Conservation (phyloP, 2,888 invertebrate species). For the Folsomia candida region DNA sequence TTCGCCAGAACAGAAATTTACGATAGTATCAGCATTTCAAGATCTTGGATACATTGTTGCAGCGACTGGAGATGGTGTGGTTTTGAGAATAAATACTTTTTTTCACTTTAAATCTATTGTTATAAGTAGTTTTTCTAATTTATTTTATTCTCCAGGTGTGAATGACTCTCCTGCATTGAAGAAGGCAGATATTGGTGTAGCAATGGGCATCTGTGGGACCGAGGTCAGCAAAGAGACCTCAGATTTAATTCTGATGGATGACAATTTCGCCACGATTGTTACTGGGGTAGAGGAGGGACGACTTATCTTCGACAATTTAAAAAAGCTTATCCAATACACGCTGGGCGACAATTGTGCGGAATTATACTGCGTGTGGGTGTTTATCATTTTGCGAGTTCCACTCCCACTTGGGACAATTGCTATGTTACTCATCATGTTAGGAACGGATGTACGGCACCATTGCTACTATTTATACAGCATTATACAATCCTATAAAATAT, state of each 20-base stretch:
- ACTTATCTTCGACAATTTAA: constrained; percentile 94
- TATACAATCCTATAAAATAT: constrained; percentile 54
- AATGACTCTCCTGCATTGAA: constrained; percentile 83
- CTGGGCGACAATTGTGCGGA: constrained; percentile 96
- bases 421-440: constrained; percentile 59
- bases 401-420: constrained; percentile 58
- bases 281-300: constrained; percentile 87
- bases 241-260: constrained; percentile 62
- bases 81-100: background rate
- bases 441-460: too few species aligned
- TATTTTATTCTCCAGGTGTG: constrained; percentile 55
- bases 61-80: constrained; percentile 70
- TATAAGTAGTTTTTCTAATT: constrained; percentile 58
- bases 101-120: background rate
- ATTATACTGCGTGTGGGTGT: constrained; percentile 67
- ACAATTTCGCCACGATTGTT: constrained; percentile 85
- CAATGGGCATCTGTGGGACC: constrained; percentile 76
- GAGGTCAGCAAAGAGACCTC: constrained; percentile 76
- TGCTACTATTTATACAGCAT: constrained; percentile 80
- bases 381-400: constrained; percentile 53
- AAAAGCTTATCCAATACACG: constrained; percentile 97
- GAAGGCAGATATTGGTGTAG: constrained; percentile 74
- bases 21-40: constrained; percentile 73
- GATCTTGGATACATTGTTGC: constrained; percentile 74
- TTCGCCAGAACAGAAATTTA: constrained; percentile 59